Percentiles rank a stretch among this genome's conserved stretches.
Evolutionary conservation across 2,113 vertebrate species (phyloP).

Genomic region (Chloebia gouldiae): DNA sequence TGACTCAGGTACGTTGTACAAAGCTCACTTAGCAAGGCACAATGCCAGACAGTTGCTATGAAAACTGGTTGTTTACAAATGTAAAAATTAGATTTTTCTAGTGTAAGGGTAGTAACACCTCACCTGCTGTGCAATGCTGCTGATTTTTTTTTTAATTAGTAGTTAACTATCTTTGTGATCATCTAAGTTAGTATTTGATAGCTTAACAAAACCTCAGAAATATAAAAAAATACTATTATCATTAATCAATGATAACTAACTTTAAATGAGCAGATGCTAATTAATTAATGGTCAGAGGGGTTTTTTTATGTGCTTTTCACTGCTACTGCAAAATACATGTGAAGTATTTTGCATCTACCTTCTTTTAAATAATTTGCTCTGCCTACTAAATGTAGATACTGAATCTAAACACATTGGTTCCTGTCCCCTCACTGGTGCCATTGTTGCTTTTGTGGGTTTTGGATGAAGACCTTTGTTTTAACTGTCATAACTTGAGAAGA

Average conservation of each 20-base stretch:
- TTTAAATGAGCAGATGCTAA: not conserved
- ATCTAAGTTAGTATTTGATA: not conserved
- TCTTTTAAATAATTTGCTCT: not conserved
- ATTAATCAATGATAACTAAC: not conserved
- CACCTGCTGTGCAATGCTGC: not conserved
- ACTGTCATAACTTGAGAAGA: not conserved
- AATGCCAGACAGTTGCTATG: not conserved
- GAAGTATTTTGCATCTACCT: not conserved
- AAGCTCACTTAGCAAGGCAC: not conserved
- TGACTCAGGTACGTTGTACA: not conserved
- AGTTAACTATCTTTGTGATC: not conserved
- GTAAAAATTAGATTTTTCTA: not conserved
- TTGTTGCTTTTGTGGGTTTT: not conserved
- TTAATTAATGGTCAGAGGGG: not conserved
- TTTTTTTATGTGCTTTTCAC: not conserved
- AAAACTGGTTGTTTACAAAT: not conserved
- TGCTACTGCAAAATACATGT: not conserved
- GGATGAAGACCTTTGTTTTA: not conserved
- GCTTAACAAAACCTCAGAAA: not conserved
- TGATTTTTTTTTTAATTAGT: not conserved
- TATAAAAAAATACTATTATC: not conserved
- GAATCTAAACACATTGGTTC: not conserved
- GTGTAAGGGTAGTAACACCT: not conserved
- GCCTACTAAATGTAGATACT: not conserved
- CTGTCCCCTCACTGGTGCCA: not conserved